Conservation (phyloP, 2,888 invertebrate genomes). For the Pseudeuparius sepicola region DNA sequence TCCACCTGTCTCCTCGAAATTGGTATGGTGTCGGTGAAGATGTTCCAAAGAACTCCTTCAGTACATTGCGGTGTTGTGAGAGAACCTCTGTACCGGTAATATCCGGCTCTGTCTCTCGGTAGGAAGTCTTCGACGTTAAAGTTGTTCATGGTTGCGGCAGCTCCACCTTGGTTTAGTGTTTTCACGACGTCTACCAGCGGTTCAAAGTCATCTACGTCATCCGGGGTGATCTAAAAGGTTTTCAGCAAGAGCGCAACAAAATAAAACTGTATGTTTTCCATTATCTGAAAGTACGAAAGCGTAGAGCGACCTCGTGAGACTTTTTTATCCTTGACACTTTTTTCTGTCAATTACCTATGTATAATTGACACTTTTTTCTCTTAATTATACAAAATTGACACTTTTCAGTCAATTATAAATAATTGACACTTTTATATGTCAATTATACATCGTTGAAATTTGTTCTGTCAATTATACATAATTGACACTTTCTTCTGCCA, state of each 20-base stretch:
- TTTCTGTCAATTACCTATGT: too few species aligned
- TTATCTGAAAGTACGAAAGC: too few species aligned
- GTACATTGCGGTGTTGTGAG: slow-evolving; percentile 65
- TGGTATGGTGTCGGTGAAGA: slow-evolving; percentile 45
- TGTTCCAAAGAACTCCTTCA: slow-evolving; percentile 64
- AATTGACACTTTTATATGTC: too few species aligned
- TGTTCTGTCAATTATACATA: too few species aligned
- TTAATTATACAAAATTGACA: too few species aligned
- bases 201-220: slow-evolving; percentile 33
- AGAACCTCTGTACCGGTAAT: slow-evolving; percentile 56
- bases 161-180: slow-evolving; percentile 24
- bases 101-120: slow-evolving; percentile 41
- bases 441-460: too few species aligned
- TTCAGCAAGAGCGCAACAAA: slow-evolving; percentile 7
- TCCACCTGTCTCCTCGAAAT: slow-evolving; percentile 36
- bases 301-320: too few species aligned
- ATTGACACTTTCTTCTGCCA: too few species aligned
- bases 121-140: slow-evolving; percentile 42
- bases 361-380: too few species aligned
- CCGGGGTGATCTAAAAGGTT: slow-evolving; percentile 33
- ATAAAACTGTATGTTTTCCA: slow-evolving; percentile 14
- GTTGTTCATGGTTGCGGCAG: slow-evolving; percentile 22
- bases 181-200: slow-evolving; percentile 31
- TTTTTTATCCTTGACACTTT: too few species aligned
- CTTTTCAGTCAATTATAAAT: too few species aligned